Evolutionary conservation across 2,888 invertebrate genomes (phyloP).

Genomic region (Aradus depressus): DNA sequence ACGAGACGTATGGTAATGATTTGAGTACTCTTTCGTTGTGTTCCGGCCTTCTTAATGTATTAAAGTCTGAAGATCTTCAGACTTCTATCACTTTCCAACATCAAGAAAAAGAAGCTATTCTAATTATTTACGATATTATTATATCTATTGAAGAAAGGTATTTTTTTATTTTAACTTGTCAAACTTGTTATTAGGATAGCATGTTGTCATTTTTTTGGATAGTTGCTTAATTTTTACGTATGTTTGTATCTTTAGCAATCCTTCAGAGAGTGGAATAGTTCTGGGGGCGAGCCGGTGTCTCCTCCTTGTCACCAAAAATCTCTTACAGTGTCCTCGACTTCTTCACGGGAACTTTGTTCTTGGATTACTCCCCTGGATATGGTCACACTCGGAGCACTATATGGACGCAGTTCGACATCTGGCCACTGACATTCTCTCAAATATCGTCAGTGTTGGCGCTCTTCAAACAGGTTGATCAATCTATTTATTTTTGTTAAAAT

Average conservation of each 20-base stretch:
- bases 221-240: not conserved
- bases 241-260: constrained; percentile 15
- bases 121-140: constrained; percentile 34
- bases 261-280: constrained; percentile 24
- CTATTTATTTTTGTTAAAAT: no score
- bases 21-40: constrained; percentile 30
- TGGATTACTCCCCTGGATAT: no score
- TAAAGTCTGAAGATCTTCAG: constrained; percentile 29
- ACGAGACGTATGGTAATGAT: constrained; percentile 25
- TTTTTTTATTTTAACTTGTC: constrained; percentile 2
- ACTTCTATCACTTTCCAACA: constrained; percentile 15
- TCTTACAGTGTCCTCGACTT: constrained; percentile 1
- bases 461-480: no score
- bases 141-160: constrained; percentile 36
- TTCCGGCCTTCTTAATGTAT: constrained; percentile 33
- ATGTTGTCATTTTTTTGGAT: not conserved
- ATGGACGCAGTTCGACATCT: constrained; percentile 54
- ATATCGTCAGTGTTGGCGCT: constrained; percentile 37
- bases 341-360: constrained; percentile 10
- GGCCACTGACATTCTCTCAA: constrained; percentile 42
- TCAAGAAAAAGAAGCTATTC: constrained; percentile 30
- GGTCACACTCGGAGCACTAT: constrained; percentile 50
- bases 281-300: constrained; percentile 27
- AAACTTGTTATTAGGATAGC: constrained; percentile 4
- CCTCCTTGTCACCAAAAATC: constrained; percentile 18